These are phyloP conservation scores for Halictus rubicundus DNA, from an alignment of 1,140 invertebrate genomes.

Conservation along the genomic window DNA sequence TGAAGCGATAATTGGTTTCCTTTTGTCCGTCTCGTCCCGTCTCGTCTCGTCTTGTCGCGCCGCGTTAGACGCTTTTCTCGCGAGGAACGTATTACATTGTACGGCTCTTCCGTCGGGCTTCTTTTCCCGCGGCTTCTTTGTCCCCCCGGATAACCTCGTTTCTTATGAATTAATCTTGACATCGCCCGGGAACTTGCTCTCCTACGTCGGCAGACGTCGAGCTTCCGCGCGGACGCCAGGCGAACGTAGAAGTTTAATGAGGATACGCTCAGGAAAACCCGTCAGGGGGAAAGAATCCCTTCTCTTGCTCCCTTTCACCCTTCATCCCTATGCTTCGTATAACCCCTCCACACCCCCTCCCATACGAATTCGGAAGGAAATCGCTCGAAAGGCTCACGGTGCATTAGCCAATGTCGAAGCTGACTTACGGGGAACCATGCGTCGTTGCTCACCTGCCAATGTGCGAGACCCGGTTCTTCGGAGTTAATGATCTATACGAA, in stretches of 20 bases:
- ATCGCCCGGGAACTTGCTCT: background rate
- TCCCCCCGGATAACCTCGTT: slow-evolving; percentile 13
- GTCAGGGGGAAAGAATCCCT: background rate
- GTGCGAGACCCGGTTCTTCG: background rate
- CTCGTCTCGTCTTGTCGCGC: background rate
- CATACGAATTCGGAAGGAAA: slow-evolving; percentile 19
- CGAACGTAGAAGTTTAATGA: slow-evolving; percentile 25
- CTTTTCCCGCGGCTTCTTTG: slow-evolving; percentile 30
- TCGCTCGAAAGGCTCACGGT: background rate
- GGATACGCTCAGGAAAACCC: background rate
- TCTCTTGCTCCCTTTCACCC: no score
- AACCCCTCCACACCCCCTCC: background rate
- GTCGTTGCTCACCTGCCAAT: background rate
- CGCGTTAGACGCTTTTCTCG: slow-evolving; percentile 10
- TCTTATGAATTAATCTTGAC: slow-evolving; percentile 30
- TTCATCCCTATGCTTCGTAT: slow-evolving; percentile 3
- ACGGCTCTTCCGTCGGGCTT: slow-evolving; percentile 17
- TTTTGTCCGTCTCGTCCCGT: slow-evolving; percentile 13
- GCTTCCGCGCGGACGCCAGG: background rate
- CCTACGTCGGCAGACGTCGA: slow-evolving; percentile 1
- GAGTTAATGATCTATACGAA: background rate
- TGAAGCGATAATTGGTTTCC: slow-evolving; percentile 11
- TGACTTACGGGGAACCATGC: background rate
- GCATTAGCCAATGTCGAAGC: background rate
- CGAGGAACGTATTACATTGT: slow-evolving; percentile 15